A percentile compares a stretch with the other conserved stretches of the same genome.
These are phyloP conservation scores for Allacma fusca DNA, from an alignment of 2,888 invertebrate genomes.

Conservation along the genomic window DNA sequence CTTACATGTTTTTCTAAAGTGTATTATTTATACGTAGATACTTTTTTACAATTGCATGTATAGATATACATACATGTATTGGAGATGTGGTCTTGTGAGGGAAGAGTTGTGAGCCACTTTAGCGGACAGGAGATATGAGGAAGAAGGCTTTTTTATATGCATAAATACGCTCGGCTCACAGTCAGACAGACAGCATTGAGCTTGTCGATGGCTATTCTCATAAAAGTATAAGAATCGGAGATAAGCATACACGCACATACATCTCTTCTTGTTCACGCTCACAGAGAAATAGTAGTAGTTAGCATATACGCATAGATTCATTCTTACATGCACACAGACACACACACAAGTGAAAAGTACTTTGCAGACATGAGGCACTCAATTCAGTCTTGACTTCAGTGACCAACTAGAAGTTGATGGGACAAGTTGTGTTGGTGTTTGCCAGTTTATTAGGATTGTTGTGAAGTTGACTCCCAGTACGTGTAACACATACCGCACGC, in stretches of 20 bases:
- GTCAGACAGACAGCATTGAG: too few species aligned
- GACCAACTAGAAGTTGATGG: slow-evolving; percentile 25
- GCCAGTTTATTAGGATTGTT: background rate
- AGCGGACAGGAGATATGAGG: slow-evolving; percentile 1
- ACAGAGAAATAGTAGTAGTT: background rate
- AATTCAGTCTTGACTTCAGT: slow-evolving; percentile 24
- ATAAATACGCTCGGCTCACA: too few species aligned
- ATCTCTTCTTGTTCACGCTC: background rate
- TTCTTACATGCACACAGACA: background rate
- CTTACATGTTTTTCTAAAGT: too few species aligned
- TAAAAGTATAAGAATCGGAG: too few species aligned
- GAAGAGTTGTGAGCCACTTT: background rate
- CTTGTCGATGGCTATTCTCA: too few species aligned
- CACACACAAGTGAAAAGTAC: background rate
- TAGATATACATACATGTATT: too few species aligned
- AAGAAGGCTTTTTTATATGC: background rate
- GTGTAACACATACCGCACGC: too few species aligned
- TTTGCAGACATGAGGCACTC: slow-evolving; percentile 3
- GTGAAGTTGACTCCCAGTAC: background rate
- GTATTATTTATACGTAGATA: too few species aligned
- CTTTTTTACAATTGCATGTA: too few species aligned
- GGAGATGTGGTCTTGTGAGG: too few species aligned
- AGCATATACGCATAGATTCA: background rate
- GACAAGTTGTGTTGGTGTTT: slow-evolving; percentile 14
- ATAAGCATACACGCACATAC: background rate